Conservation (phyloP, 2,797 vertebrate genomes). For the Scyliorhinus canicula region DNA sequence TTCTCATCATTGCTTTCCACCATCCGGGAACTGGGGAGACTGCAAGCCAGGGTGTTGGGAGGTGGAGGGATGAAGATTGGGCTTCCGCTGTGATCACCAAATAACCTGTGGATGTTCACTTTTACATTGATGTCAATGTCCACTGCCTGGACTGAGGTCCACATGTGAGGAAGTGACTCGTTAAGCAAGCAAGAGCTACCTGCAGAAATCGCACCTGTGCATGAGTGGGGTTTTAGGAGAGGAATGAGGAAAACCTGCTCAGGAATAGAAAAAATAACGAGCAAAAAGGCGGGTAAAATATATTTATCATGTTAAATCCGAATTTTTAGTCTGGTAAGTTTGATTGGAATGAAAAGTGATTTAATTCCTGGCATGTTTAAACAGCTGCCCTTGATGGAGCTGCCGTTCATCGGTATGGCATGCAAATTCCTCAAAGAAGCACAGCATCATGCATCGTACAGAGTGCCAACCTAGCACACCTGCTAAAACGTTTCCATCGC, state of each 20-base stretch:
- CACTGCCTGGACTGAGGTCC: too few species aligned
- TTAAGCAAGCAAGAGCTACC: neutral
- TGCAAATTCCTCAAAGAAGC: neutral
- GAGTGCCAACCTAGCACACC: neutral
- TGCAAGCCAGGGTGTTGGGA: neutral
- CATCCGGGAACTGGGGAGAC: neutral
- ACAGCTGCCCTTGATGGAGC: neutral
- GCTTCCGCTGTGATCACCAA: too few species aligned
- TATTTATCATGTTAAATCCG: neutral
- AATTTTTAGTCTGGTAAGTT: neutral
- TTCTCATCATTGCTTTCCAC: neutral
- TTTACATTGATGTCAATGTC: too few species aligned
- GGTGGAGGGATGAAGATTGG: neutral
- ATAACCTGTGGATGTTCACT: too few species aligned
- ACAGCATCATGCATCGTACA: neutral
- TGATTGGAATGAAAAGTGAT: neutral
- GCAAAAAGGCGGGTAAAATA: neutral
- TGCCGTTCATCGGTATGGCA: neutral
- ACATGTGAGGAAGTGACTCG: neutral
- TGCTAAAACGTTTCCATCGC: neutral
- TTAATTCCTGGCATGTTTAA: neutral
- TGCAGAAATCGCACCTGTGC: neutral
- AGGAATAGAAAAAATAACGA: neutral
- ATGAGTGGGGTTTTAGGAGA: neutral
- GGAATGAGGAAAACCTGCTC: neutral